Base-by-base conservation (phyloP, 2,113 vertebrate genomes). In the Dipodomys merriami region DNA sequence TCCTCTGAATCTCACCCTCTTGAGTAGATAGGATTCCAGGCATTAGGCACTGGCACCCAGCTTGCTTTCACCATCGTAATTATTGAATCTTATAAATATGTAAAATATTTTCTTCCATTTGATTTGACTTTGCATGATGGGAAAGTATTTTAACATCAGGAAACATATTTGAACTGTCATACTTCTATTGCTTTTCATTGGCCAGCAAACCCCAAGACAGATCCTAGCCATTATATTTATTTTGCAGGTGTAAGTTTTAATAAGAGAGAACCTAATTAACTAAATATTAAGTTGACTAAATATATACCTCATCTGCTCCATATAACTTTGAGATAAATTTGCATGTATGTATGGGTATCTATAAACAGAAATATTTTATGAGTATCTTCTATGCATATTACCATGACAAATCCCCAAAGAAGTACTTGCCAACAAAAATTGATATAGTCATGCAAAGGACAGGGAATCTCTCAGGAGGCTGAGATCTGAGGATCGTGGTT, bases 281-380 rank as follows among this genome's bases (percentile, higher is more conserved):
- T 81, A 93, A 96, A 91, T 88, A 90, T 49, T 95, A 87, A 95
- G n/a, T 86, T 83, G 49, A 80, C 67, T 94, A 67, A 94, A 90
- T 85, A 85, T 79, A 46, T 74, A 74, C 18, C 1, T 65, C 53
- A 84, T 78, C 85, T 92, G 29, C 13, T 94, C 90, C 57, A 57
- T 79, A 29, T 87, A 89, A 90, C 7, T 67, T n/a, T 35, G 19
- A 27, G 25, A 88, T 73, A 57, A 57, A n/a, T 46, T 83, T 79
- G 12, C 89, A 87, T 95, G 30, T 35, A 79, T 86, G n/a, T 62
- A 65, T 62, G 27, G 29, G 18, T 87, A 87, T 94, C 74, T 93
- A 86, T 91, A 85, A 78, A 62, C 16, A 90, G 5, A 27, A 27
- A 30, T 62, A 60, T 60, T 74, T 78, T 84, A 30, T 88, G 92